Conservation (phyloP, 2,888 invertebrate species). For the Tetranychus piercei region DNA sequence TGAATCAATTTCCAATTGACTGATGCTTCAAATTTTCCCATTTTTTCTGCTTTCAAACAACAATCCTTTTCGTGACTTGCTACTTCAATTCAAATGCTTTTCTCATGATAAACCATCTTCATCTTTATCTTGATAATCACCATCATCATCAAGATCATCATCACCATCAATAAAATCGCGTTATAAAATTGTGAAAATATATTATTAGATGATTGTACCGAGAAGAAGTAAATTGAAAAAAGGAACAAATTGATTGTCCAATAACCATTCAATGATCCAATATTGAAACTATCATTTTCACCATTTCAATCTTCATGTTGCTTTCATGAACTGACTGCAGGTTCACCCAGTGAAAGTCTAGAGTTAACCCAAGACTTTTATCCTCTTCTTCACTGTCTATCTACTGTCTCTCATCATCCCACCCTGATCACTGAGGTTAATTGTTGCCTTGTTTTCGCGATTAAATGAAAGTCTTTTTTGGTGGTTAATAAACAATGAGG, state of each 20-base stretch:
- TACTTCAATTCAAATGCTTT: neutral
- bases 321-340: no score
- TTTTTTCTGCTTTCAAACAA: neutral
- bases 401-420: neutral
- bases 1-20: neutral
- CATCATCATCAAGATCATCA: neutral
- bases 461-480: neutral
- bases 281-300: no score
- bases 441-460: neutral
- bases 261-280: no score
- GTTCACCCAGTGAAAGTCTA: no score
- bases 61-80: constrained; percentile 1
- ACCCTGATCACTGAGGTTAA: neutral
- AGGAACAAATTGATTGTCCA: no score
- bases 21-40: neutral
- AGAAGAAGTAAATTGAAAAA: no score
- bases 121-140: neutral
- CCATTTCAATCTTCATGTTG: no score
- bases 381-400: neutral
- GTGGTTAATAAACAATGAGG: neutral
- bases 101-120: neutral
- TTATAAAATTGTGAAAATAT: no score
- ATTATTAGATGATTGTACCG: no score
- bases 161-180: neutral
- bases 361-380: neutral